Percentiles rank a stretch among this genome's conserved stretches.
Conservation (phyloP, 2,113 vertebrate genomes). For the Dendropsophus ebraccatus region DNA sequence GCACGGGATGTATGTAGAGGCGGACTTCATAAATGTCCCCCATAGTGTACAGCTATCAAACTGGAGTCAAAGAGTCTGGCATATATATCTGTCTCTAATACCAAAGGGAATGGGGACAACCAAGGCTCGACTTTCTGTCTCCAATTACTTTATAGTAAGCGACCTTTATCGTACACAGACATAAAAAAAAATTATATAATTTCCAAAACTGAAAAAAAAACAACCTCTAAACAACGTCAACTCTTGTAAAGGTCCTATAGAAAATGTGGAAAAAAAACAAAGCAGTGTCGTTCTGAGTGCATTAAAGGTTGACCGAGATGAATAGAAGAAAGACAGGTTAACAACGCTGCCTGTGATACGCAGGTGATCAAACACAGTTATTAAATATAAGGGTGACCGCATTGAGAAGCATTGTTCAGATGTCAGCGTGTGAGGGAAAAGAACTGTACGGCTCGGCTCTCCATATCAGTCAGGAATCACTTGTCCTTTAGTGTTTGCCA, state of each 20-base stretch:
- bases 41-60: no score
- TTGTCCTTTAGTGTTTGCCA: not conserved
- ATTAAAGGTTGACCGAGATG: not conserved
- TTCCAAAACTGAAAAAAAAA: not conserved
- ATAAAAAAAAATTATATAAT: not conserved
- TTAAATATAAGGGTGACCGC: conserved; percentile 7
- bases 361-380: conserved; percentile 49
- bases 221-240: not conserved
- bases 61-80: no score
- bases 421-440: not conserved
- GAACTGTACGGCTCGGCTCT: not conserved
- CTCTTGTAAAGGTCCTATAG: not conserved
- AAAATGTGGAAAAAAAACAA: not conserved
- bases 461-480: not conserved
- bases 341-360: conserved; percentile 8
- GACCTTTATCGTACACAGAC: not conserved
- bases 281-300: not conserved
- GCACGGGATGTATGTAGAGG: no score
- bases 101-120: not conserved
- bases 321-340: conserved; percentile 6
- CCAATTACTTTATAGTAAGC: not conserved
- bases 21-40: no score
- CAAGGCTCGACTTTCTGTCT: not conserved
- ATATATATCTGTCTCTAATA: no score
- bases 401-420: not conserved